Base-by-base conservation (phyloP, 2,113 vertebrate genomes). In the Calcarius ornatus region DNA sequence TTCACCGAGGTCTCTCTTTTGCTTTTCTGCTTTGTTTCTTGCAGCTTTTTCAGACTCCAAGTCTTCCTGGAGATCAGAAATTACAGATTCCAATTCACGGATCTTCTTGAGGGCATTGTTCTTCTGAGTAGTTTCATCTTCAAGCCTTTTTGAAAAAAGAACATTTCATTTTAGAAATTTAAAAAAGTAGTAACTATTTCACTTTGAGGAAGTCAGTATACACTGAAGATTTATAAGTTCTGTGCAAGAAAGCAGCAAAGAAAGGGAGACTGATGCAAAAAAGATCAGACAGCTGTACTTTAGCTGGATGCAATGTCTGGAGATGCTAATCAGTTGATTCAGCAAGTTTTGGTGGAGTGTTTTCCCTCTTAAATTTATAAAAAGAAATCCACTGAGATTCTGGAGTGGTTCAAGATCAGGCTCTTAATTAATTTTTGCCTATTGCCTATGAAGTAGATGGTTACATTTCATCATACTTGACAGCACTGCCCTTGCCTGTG, bases 1-100 rank as follows among this genome's bases (percentile, higher is more conserved):
- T 87, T 99, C 99, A 8, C 98, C 98, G 2, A 99, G 97, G 86
- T 99, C 99, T 70, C 99, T 97, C 63, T 98, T 98, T 21, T 98
- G 98, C 57, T 98, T 99, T 95, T 99, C 99, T 1, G 98, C 98
- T 96, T 99, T 99, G 85, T 96, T 98, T 61, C 99, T 97, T 5
- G 99, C 98, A 0, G 86, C 89, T 86, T 97, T 96, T 90, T 99
- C 99, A 0, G 98, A 98, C 88, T 99, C 99, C 92, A 99, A 60
- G 92, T 99, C 99, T 91, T 99, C 99, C 91, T 99, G 99, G 31
- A 99, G 97, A 93, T 99, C 99, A 1, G 98, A 98, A 69, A 99
- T 97, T 82, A 98, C 95, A 10, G 97, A 97, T 97, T 99, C 99
- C 97, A 99, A 78, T 98, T 99, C 99, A 24, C 98, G 98, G 37